These are phyloP conservation scores for Calyptomena viridis DNA, from an alignment of 2,113 vertebrate genomes.

Conservation along the genomic window DNA sequence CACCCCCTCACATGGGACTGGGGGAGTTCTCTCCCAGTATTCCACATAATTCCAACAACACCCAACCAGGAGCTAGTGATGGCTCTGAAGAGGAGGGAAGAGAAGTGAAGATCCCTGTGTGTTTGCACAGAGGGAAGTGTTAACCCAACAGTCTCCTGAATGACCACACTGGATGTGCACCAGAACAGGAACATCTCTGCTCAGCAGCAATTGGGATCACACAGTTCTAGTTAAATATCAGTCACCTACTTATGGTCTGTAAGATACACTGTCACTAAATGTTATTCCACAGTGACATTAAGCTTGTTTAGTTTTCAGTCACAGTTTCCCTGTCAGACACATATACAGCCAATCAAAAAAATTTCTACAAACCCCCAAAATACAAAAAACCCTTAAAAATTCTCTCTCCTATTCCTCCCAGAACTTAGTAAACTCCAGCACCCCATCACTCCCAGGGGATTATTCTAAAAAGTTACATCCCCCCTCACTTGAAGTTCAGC, in stretches of 20 bases:
- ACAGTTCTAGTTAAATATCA: neutral
- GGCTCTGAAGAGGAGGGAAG: neutral
- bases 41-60: neutral
- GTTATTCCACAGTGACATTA: neutral
- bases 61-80: neutral
- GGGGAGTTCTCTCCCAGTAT: neutral
- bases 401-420: neutral
- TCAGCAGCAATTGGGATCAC: neutral
- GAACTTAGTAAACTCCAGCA: neutral
- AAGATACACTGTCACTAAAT: neutral
- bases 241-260: neutral
- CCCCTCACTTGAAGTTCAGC: neutral
- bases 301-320: neutral
- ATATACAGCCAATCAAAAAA: neutral
- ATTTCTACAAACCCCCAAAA: neutral
- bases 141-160: neutral
- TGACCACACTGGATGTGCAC: neutral
- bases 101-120: neutral
- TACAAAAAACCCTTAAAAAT: rapidly evolving
- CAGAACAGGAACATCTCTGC: neutral
- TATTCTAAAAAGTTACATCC: neutral
- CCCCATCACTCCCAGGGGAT: neutral
- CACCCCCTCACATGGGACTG: neutral
- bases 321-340: neutral
- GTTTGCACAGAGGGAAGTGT: neutral